Base-by-base conservation (phyloP, 2,888 invertebrate species). In the Caenorhabditis sp. region DNA sequence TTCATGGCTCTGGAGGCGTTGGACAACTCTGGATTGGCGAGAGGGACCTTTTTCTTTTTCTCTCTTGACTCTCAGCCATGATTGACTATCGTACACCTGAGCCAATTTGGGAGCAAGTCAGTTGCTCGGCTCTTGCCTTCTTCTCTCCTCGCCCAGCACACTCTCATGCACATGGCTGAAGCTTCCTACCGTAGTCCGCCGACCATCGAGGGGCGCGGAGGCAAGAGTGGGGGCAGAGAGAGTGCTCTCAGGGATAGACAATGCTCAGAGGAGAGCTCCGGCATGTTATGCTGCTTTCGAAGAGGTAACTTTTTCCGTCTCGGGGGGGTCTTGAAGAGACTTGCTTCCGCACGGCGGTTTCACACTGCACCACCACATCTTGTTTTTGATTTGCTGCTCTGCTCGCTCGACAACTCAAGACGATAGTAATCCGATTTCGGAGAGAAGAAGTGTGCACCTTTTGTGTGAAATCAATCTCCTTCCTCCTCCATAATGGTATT, bases 31-130 rank as follows among this genome's bases (percentile, higher is more conserved):
- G 35, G 37, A n/a, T 27, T 9, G 39, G 43, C 30, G 22, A 11
- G 22, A 8, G 58, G 22, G 30, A 20, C 22, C 27, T 45, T 45
- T 32, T 52, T 55, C 15, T 43, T 43, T 43, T 27, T 45, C 41
- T 59, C 37, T 53, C 71, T 39, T 30, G 41, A 56, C 48, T 26
- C 39, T 56, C 56, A 37, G 9, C 53, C 61, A 27, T 62, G 56
- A 62, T 53, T 61, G 59, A 68, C 70, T 76, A 76, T 76, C 76
- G 76, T 76, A 76, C 50, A 76, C 76, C 71, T 76, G 76, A 71
- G 71, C 76, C 71, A 71, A 76, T 71, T 76, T 76, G 46, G 61
- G 59, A 53, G 52, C 61, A 48, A 45, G n/a, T n/a, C n/a, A n/a
- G n/a, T n/a, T n/a, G n/a, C n/a, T n/a, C n/a, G n/a, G n/a, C n/a